phyloP scores from a whole-genome alignment of 1,140 invertebrate species.

The Lasioglossum albipes region DNA sequence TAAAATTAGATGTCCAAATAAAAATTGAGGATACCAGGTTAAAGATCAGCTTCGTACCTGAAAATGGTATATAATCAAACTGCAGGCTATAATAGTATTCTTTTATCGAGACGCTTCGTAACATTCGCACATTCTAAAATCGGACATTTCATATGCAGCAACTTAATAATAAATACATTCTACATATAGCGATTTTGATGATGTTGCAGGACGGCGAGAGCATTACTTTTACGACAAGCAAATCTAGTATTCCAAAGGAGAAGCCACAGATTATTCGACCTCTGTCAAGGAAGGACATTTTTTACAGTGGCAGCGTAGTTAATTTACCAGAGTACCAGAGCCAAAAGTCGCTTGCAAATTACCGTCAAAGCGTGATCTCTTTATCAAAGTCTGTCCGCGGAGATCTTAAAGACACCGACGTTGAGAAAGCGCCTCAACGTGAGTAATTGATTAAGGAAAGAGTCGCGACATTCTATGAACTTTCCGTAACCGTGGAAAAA shows the following conservation, averaged over 20 bases:
- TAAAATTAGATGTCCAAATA: too few relatives aligned
- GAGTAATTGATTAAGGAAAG: conserved; percentile 69
- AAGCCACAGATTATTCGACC: conserved; percentile 90
- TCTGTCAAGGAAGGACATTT: conserved; percentile 97
- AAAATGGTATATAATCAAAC: too few relatives aligned
- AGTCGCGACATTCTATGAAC: background rate
- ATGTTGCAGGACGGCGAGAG: conserved; percentile 74
- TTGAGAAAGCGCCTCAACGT: conserved; percentile 86
- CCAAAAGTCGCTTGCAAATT: conserved; percentile 93
- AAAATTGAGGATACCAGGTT: too few relatives aligned
- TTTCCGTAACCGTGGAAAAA: conserved; percentile 9
- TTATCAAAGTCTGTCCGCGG: conserved; percentile 85
- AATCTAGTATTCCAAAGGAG: conserved; percentile 81
- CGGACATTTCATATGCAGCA: too few relatives aligned
- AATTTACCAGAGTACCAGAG: conserved; percentile 95
- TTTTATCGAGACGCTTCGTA: too few relatives aligned
- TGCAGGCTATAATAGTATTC: too few relatives aligned
- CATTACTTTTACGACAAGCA: conserved; percentile 79
- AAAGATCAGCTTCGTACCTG: too few relatives aligned
- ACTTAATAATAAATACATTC: too few relatives aligned
- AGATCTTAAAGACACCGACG: conserved; percentile 82
- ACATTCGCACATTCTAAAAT: too few relatives aligned
- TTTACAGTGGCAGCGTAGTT: conserved; percentile 96
- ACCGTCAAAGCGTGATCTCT: conserved; percentile 91
- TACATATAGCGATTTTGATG: background rate